These are phyloP conservation scores for Pontoporia blainvillei DNA, from an alignment of 2,113 vertebrate genomes.

Conservation along the genomic window DNA sequence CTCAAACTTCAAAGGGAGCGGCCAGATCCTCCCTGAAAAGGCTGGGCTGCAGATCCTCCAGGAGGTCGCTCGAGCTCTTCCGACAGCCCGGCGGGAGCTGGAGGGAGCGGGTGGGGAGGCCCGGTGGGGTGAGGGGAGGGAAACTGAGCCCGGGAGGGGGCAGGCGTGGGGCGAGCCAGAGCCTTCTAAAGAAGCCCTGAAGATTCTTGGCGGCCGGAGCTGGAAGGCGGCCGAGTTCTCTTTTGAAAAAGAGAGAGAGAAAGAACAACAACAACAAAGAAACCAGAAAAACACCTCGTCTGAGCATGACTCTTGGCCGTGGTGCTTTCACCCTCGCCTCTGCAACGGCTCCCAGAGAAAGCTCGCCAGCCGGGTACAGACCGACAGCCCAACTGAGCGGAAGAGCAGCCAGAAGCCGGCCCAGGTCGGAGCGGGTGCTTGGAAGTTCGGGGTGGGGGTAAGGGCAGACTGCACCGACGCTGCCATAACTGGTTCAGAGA, in stretches of 20 bases:
- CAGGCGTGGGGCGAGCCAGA: neutral
- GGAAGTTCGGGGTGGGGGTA: neutral
- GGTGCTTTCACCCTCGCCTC: neutral
- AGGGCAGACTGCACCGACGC: neutral
- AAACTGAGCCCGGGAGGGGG: neutral
- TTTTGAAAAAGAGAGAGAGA: neutral
- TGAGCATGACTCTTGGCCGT: neutral
- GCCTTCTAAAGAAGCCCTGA: neutral
- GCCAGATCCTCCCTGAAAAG: neutral
- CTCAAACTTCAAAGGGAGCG: neutral
- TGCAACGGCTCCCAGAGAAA: neutral
- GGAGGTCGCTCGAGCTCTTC: neutral
- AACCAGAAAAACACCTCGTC: neutral
- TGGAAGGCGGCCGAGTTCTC: constrained; percentile 12
- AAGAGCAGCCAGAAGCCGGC: neutral
- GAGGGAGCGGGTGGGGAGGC: neutral
- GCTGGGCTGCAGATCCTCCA: neutral
- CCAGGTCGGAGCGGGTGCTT: neutral
- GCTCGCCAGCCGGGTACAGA: neutral
- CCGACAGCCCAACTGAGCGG: neutral
- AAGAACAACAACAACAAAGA: neutral
- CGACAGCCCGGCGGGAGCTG: accelerated
- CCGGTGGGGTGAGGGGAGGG: neutral
- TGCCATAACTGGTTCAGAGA: neutral
- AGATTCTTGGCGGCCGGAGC: neutral